Evolutionary conservation across 2,888 invertebrate species (phyloP).

Genomic region (Gnatocerus cornutus): DNA sequence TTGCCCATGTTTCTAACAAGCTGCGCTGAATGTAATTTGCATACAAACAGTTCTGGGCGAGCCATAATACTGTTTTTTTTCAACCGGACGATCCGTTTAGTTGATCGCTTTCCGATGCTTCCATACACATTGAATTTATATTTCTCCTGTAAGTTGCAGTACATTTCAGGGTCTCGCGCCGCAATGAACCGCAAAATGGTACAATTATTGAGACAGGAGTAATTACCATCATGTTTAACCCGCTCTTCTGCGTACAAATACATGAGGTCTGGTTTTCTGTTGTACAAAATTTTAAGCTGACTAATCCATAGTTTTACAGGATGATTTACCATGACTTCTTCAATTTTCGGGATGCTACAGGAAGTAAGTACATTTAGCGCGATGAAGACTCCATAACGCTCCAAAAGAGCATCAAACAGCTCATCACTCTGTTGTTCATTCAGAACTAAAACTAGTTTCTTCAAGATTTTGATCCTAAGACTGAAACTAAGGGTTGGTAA

Average conservation of each 20-base stretch:
- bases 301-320: slow-evolving; percentile 18
- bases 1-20: slow-evolving; percentile 10
- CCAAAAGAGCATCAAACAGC: slow-evolving; percentile 16
- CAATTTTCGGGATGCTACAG: slow-evolving; percentile 18
- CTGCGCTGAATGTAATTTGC: background rate
- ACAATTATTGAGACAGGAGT: too few relatives aligned
- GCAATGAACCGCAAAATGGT: slow-evolving; percentile 13
- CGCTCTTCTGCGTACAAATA: slow-evolving; percentile 18
- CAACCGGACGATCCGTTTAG: slow-evolving; percentile 3
- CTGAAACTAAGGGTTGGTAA: slow-evolving; percentile 22
- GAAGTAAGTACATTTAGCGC: slow-evolving; percentile 6
- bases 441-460: slow-evolving; percentile 6
- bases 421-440: slow-evolving; percentile 5
- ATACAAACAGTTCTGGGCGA: slow-evolving; percentile 8
- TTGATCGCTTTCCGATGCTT: slow-evolving; percentile 20
- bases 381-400: slow-evolving; percentile 12
- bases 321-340: slow-evolving; percentile 2
- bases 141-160: slow-evolving; percentile 12
- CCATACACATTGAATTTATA: background rate
- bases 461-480: slow-evolving; percentile 21
- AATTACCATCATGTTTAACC: background rate
- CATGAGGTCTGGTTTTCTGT: slow-evolving; percentile 20
- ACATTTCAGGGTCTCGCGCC: slow-evolving; percentile 16
- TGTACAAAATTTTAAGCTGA: slow-evolving; percentile 24
- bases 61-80: slow-evolving; percentile 13